Conservation (phyloP, 2,888 invertebrate genomes). For the Eucera pruinosa region DNA sequence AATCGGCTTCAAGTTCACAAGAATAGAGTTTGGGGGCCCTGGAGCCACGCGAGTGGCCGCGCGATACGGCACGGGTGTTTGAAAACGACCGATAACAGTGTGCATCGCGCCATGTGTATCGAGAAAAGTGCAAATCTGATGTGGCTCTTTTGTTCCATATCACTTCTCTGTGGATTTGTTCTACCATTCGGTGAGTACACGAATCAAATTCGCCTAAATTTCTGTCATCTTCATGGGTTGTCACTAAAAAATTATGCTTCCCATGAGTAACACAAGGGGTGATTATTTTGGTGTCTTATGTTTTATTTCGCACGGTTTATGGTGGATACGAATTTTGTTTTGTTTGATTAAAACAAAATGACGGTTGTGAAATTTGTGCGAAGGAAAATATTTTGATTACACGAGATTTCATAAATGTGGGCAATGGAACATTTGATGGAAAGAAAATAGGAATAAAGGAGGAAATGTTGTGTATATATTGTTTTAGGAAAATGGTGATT, state of each 20-base stretch:
- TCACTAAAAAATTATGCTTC: background rate
- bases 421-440: too few relatives aligned
- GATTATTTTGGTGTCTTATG: background rate
- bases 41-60: slow-evolving; percentile 81
- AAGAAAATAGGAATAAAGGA: background rate
- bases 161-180: slow-evolving; percentile 63
- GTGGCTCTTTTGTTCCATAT: slow-evolving; percentile 59
- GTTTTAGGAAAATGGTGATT: background rate
- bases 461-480: background rate
- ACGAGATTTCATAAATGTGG: too few relatives aligned
- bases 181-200: slow-evolving; percentile 71
- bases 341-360: background rate
- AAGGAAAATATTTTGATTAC: background rate
- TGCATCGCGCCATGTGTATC: slow-evolving; percentile 71
- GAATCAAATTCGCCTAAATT: background rate
- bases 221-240: background rate
- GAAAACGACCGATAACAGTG: slow-evolving; percentile 52
- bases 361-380: background rate
- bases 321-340: background rate
- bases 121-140: slow-evolving; percentile 55
- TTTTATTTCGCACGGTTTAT: background rate
- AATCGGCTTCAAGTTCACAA: too few relatives aligned
- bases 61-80: slow-evolving; percentile 73
- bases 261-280: background rate
- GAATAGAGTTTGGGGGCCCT: too few relatives aligned